Base-by-base conservation (phyloP, 2,113 vertebrate species). In the Tyrannus savana region DNA sequence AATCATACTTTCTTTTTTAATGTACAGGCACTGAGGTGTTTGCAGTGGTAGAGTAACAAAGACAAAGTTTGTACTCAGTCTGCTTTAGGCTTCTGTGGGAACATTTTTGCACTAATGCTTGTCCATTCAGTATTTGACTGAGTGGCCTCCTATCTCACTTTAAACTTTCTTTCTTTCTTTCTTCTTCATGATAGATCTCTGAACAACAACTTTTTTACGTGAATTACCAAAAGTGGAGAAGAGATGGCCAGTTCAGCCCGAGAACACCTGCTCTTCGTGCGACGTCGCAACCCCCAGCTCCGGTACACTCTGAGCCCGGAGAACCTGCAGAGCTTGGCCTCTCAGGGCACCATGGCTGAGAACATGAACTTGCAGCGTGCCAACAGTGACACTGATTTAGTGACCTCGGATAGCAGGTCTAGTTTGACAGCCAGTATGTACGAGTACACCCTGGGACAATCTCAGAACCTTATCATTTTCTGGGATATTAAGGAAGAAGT, bases 401-500 rank as follows among this genome's bases (percentile, higher is more conserved):
- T 99, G 94, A 99, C 98, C 27, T 99, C 99, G 0, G 99, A 99
- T 46, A 99, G 99, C 96, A 98, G 99, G 59, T 99, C 99, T 31
- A 99, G 99, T 25, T 68, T 99, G 76, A 99, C 99, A 3, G 99
- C 99, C 8, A 99, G 99, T 95, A 99, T 99, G 86, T 98, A 99
- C 4, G 99, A 99, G 80, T 99, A 99, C 89, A 99, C 99, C 0
- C 93, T 99, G 90, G 98, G 98, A 58, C 98, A 99, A 4, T 98
- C 99, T 53, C 99, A 99, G 98, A 99, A 99, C 93, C 98, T 99
- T 53, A 98, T 99, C 41, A 99, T 99, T 96, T 99, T 99, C 95
- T 99, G 99, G 99, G 99, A 99, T 97, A 99, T 99, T 96, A 99
- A 99, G 93, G 99, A 99, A 97, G 99, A 99, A 92, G 99, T 99